Evolutionary conservation across 2,888 invertebrate genomes (phyloP).

Genomic region (Adela reaumurella): DNA sequence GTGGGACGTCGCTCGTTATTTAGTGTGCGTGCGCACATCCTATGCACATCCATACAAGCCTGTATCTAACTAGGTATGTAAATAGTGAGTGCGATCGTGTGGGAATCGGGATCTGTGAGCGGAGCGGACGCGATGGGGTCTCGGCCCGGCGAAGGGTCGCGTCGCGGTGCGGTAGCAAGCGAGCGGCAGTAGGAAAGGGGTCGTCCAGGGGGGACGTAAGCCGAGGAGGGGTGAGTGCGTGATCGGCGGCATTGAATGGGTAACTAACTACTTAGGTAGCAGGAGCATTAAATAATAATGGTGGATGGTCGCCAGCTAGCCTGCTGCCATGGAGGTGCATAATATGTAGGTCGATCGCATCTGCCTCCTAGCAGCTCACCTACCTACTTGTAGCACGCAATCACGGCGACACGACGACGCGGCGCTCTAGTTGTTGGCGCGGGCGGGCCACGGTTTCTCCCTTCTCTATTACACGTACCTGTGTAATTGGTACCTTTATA

Average conservation of each 20-base stretch:
- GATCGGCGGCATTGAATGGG: not conserved
- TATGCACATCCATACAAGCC: too few relatives aligned
- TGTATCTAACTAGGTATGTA: not conserved
- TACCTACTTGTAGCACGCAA: too few relatives aligned
- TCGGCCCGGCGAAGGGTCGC: not conserved
- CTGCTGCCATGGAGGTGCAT: too few relatives aligned
- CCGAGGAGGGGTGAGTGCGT: conserved; percentile 4
- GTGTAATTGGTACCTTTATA: too few relatives aligned
- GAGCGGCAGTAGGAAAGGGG: conserved; percentile 8
- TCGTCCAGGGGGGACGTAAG: conserved; percentile 15
- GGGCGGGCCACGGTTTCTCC: too few relatives aligned
- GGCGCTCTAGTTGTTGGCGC: too few relatives aligned
- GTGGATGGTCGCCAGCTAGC: conserved; percentile 10
- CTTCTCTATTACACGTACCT: too few relatives aligned
- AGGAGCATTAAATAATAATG: conserved; percentile 35
- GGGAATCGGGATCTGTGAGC: not conserved
- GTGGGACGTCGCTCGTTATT: not conserved
- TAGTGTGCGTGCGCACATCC: not conserved
- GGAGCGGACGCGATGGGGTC: too few relatives aligned
- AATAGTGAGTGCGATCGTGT: not conserved
- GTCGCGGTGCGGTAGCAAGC: not conserved
- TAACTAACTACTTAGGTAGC: conserved; percentile 24
- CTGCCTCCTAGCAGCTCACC: too few relatives aligned
- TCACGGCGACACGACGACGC: too few relatives aligned
- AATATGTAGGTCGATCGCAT: conserved; percentile 51